These are phyloP conservation scores for Nomada ruficornis DNA, from an alignment of 2,888 invertebrate genomes.

Conservation along the genomic window DNA sequence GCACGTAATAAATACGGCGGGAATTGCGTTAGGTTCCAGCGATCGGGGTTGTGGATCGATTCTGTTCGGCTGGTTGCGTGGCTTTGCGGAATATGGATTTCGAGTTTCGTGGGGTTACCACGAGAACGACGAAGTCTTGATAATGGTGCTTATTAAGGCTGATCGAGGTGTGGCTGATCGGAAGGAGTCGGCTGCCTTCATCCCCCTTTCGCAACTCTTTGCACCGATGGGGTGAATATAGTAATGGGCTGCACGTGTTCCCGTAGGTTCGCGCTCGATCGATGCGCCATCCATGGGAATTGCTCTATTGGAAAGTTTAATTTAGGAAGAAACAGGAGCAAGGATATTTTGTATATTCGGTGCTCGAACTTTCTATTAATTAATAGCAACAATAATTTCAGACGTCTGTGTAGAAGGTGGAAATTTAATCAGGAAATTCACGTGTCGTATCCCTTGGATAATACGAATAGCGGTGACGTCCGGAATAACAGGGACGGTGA, in stretches of 20 bases:
- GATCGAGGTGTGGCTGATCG: slow-evolving; percentile 27
- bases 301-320: neutral
- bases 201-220: neutral
- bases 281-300: neutral
- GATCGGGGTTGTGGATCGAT: slow-evolving; percentile 23
- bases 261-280: neutral
- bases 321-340: neutral
- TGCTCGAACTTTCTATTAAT: too few relatives aligned
- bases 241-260: neutral
- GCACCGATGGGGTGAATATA: neutral
- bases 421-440: too few relatives aligned
- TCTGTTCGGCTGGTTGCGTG: neutral
- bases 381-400: too few relatives aligned
- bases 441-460: neutral
- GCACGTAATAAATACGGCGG: slow-evolving; percentile 67
- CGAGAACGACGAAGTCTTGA: neutral
- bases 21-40: slow-evolving; percentile 47
- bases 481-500: neutral
- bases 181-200: neutral
- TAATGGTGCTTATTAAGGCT: slow-evolving; percentile 19
- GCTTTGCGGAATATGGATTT: slow-evolving; percentile 30
- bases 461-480: neutral
- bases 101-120: slow-evolving; percentile 13
- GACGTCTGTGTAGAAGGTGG: too few relatives aligned
- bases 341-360: too few relatives aligned